Percentiles rank a stretch among this genome's conserved stretches.
Evolutionary conservation across 1,140 invertebrate genomes (phyloP).

Genomic region (Drosophila fuyamai): DNA sequence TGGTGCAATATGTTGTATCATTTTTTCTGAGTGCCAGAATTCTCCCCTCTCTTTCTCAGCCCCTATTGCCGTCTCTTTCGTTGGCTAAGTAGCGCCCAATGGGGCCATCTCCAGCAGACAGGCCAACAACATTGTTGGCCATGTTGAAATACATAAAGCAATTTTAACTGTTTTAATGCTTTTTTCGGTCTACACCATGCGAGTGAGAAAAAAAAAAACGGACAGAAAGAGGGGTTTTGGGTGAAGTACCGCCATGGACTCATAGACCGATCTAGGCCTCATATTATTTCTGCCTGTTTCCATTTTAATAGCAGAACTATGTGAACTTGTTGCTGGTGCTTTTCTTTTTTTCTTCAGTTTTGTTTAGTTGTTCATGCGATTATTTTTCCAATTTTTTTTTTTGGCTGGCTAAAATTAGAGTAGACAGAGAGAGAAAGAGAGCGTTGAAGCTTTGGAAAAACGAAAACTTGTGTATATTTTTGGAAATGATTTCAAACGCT

Average conservation of each 20-base stretch:
- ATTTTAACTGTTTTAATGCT: slow-evolving; percentile 78
- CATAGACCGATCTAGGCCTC: slow-evolving; percentile 15
- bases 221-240: background rate
- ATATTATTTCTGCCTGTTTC: slow-evolving; percentile 29
- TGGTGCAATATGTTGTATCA: no score
- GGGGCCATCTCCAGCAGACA: slow-evolving; percentile 46
- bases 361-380: slow-evolving; percentile 69
- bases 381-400: slow-evolving; percentile 54
- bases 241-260: background rate
- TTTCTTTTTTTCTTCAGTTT: slow-evolving; percentile 21
- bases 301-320: slow-evolving; percentile 69
- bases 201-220: background rate
- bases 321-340: slow-evolving; percentile 57
- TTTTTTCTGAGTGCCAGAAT: background rate
- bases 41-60: background rate
- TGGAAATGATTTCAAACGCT: slow-evolving; percentile 83
- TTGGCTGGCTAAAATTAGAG: slow-evolving; percentile 75
- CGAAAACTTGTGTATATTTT: slow-evolving; percentile 60
- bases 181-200: slow-evolving; percentile 24
- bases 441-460: slow-evolving; percentile 25
- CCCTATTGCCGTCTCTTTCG: slow-evolving; percentile 9
- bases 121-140: slow-evolving; percentile 44
- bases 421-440: background rate
- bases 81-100: slow-evolving; percentile 61
- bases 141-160: slow-evolving; percentile 81